Evolutionary conservation across 2,113 vertebrate species (phyloP), one percentile per base, ranked within the genome.

Genomic region (Corydoras maculifer): DNA sequence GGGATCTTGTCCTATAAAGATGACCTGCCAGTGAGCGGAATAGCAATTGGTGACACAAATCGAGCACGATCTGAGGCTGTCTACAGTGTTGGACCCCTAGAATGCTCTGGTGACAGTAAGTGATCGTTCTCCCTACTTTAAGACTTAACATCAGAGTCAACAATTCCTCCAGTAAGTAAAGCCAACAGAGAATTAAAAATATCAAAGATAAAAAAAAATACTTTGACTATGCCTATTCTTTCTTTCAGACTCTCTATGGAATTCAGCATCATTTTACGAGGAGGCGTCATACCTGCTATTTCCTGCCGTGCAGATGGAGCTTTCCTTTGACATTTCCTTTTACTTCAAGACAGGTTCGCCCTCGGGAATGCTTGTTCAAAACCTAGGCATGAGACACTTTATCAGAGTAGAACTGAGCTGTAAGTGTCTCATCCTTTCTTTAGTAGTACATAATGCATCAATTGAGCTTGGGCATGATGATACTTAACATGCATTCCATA

Each of bases 61-160:
- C 87, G 92, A 86, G 87, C 88, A 71, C 87, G 90, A 73, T 94
- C 93, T 32, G 92, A 93, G 83, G 92, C 90, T 43, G 86, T 89
- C 58, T 94, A 91, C 86, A 88, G 81, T 82, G 86, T 94, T 25
- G 93, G 93, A 57, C 89, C 93, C 58, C 87, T 94, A 73, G 90
- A 89, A 86, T 94, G 93, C 86, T 89, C 92, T 87, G 93, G 92
- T 75, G 93, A 94, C 89, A 88, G 93, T 94, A 88, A 88, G 93
- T 93, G 88, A 70, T 76, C 65, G 72, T 18, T 73, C 53, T 67
- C 43, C 31, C 61, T 54, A 32, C 8, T 55, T n/a, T 50, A 11
- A 74, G 35, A 66, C 54, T 32, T 43, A 67, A 2, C 32, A 55
- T 61, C 64, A 25, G 35, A 43, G 35, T 4, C 35, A 43, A 43